Evolutionary conservation across 2,888 invertebrate genomes (phyloP), one percentile per base, ranked within the genome.

Genomic region (Asteroscopus sphinx): DNA sequence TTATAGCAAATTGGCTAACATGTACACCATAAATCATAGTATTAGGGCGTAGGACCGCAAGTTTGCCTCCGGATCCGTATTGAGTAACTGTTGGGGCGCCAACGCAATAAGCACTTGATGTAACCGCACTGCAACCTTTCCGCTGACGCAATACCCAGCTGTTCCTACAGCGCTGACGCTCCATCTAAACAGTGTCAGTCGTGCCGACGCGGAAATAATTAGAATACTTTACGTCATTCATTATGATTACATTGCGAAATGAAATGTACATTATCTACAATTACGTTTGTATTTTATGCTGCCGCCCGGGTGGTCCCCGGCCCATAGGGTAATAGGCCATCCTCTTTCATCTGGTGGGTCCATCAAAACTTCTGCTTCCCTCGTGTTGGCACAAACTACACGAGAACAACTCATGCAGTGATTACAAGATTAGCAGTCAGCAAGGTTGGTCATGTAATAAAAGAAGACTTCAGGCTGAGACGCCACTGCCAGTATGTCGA

Each of bases 121-220:
- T 91, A 92, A 92, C 89, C 86, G 79, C 82, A 84, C 85, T 84
- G 87, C 89, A 91, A 91, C 90, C 90, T 92, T 89, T 90, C 89
- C 89, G 91, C 81, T 92, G 88, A 92, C 86, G 91, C 90, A 92
- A 93, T 77, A 72, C 77, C 75, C 80, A 73, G 82, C 81, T 81
- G 82, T 83, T 85, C 85, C 85, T 83, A 82, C 74, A 56, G 40
- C 53, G 53, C 64, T 51, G 60, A 62, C 68, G 75, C 73, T 71
- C 79, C 79, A 81, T 83, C 85, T 82, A 82, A 88, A 88, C 82
- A 86, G 83, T 88, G 88, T 82, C 85, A 87, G 86, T 80, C 76
- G 80, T 77, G 79, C 75, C 81, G 81, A 89, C 80, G 82, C 90
- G 91, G 91, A 91, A 91, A 88, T 89, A 83, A 87, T 89, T 83